Evolutionary conservation across 2,113 vertebrate species (phyloP), one percentile per base, ranked within the genome.

Genomic region (Enhydra lutris): DNA sequence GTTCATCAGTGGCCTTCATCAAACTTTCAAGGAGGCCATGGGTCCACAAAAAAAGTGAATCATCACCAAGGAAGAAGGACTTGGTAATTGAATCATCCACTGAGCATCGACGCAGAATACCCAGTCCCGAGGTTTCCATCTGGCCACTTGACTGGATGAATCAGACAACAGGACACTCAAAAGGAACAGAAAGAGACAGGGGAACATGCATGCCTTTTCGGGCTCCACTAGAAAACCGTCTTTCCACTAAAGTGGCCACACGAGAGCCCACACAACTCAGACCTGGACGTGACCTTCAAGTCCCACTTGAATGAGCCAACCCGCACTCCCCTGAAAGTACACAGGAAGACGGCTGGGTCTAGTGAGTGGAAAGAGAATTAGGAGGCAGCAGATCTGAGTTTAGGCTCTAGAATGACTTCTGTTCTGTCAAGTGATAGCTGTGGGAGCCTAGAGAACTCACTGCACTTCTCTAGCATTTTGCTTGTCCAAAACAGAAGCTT

Each of bases 401-500:
- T 71, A 55, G 50, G 45, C 57, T 87, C 89, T 81, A 78, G 7
- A 6, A 79, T 63, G 39, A 94, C 24, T 92, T 80, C 69, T 20
- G 36, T 73, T 89, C 50, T 73, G 55, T 94, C 39, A 65, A 61
- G 1, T 24, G 52, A 20, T 80, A 61, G 69, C 71, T 96, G 45
- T 95, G 24, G 94, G 76, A 91, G 3, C 4, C 95, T 69, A 26
- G 39, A 36, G 34, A 82, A 97, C 23, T 86, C 47, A 61, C 9
- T 55, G 80, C 29, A 73, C 20, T 96, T 95, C n/a, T 93, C n/a
- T 52, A 42, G 36, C 29, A 61, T 69, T 96, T 96, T 91, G 29
- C 34, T 93, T 50, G 83, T 36, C 17, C 36, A 81, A 91, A 91
- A 85, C 42, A 78, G 20, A 89, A 82, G 4, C 18, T 36, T 89